Percentiles rank a stretch among this genome's conserved stretches.
Conservation (phyloP, 30 jellyfish, hydroid and myxozoan species). For the Phacellophora camtschatica region DNA sequence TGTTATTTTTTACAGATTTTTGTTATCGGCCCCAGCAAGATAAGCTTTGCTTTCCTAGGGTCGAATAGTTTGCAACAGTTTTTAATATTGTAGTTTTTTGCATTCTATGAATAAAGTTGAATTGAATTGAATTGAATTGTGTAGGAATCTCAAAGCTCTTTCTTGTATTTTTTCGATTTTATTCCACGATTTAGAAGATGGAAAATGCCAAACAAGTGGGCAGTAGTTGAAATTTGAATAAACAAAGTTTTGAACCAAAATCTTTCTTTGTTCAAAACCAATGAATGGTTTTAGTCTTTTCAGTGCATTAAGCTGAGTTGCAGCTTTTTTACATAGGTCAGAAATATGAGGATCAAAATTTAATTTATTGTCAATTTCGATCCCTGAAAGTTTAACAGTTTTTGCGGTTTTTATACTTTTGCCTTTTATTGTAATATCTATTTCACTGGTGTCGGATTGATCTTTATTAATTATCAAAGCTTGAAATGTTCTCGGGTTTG, state of each 20-base stretch:
- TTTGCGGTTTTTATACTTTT: slow-evolving; percentile 22
- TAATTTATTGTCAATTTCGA: slow-evolving; percentile 19
- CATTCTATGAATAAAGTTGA: too few relatives aligned
- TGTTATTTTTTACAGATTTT: too few relatives aligned
- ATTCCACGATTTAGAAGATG: slow-evolving; percentile 20
- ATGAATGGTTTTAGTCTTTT: slow-evolving; percentile 3
- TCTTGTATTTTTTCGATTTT: slow-evolving; percentile 18
- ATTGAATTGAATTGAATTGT: too few relatives aligned
- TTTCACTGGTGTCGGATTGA: slow-evolving; percentile 35
- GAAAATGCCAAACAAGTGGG: slow-evolving; percentile 44
- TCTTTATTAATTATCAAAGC: slow-evolving; percentile 5
- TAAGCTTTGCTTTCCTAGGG: too few relatives aligned
- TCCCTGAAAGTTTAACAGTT: slow-evolving; percentile 58
- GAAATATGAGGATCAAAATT: slow-evolving; percentile 38
- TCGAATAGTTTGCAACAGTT: too few relatives aligned
- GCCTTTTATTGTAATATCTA: slow-evolving; percentile 10
- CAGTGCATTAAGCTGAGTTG: slow-evolving; percentile 46
- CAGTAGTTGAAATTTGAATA: slow-evolving; percentile 35
- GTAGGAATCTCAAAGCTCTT: slow-evolving; percentile 12
- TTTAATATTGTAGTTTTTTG: too few relatives aligned
- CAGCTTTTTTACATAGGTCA: slow-evolving; percentile 22
- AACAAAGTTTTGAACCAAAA: slow-evolving; percentile 13
- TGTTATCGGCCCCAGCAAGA: too few relatives aligned
- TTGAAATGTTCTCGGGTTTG: slow-evolving; percentile 62
- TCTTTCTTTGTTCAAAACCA: slow-evolving; percentile 11